Base-by-base conservation (phyloP, 2,888 invertebrate species). In the Hyppa rectilinea region DNA sequence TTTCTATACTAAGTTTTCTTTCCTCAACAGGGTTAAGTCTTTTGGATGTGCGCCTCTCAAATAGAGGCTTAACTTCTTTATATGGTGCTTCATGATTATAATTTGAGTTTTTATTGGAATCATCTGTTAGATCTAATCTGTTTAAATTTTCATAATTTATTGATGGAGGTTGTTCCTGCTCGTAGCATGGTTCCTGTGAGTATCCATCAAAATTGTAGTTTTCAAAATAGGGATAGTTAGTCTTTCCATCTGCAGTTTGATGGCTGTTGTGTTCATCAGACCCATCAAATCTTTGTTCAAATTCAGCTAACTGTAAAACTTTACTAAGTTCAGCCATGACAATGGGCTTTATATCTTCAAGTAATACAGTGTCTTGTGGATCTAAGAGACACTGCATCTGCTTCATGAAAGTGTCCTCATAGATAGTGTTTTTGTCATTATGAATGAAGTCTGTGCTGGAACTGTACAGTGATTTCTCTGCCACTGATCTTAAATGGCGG, bases 391-490 rank as follows among this genome's bases (percentile, higher is more conserved):
- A 96, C 73, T 96, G 96, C 96, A 96, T 92, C 91, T 97, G 86
- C 93, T 98, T 87, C 97, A 98, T 92, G 96, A 98, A 93, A 96
- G 98, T 96, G 96, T 98, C 87, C 88, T 98, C 87, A 97, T 97
- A 95, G 96, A 97, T 95, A 71, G 97, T 87, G 71, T 95, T 95
- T 76, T 96, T 98, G 61, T 96, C 97, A 84, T 93, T 97, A 75
- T 85, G 97, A 96, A 82, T 94, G 96, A 87, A 96, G 87, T 88
- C 95, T 86, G 91, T 94, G 83, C 91, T 92, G 47, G 93, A 90
- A 62, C 87, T 90, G 67, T 90, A 90, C 1, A 96, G 86, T 14
- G 96, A 95, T 79, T 96, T 95, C 71, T 96, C 96, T 6, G 96
- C 96, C 49, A 93, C 92, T 72, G 94, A 94, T 74, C 96, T 90